phyloP scores from a whole-genome alignment of 2,113 vertebrate genomes.

The Ammodytes marinus region DNA sequence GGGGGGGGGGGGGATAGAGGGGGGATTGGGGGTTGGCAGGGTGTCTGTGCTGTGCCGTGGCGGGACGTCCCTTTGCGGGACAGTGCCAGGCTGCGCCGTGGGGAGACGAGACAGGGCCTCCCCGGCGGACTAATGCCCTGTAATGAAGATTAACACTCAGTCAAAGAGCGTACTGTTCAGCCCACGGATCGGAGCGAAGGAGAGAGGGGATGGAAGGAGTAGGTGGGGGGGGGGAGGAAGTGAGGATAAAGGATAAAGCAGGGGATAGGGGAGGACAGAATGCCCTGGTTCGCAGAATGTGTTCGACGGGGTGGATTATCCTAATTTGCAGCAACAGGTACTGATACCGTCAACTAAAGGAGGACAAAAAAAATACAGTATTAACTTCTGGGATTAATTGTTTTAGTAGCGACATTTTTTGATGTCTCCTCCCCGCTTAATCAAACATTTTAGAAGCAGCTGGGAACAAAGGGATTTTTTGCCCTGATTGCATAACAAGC shows the following conservation, averaged over 20 bases:
- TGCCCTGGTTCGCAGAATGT: constrained; percentile 35
- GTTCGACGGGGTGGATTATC: constrained; percentile 45
- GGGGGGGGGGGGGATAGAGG: constrained; percentile 17
- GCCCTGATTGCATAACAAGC: neutral
- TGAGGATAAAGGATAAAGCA: constrained; percentile 68
- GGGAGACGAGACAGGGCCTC: constrained; percentile 84
- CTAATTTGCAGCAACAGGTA: constrained; percentile 51
- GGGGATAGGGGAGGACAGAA: constrained; percentile 52
- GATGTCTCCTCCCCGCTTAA: neutral
- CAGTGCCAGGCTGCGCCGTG: constrained; percentile 89
- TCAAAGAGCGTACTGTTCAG: constrained; percentile 90
- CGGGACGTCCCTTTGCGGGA: constrained; percentile 80
- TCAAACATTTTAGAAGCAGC: neutral
- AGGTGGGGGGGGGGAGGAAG: constrained; percentile 68
- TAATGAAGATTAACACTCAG: constrained; percentile 99
- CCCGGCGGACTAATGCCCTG: constrained; percentile 92
- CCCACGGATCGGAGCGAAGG: constrained; percentile 67
- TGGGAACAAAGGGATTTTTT: neutral
- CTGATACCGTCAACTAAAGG: neutral
- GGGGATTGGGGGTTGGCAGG: constrained; percentile 69
- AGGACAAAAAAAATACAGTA: neutral
- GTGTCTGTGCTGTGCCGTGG: constrained; percentile 75
- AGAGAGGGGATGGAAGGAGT: constrained; percentile 60
- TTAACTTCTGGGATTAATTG: neutral
- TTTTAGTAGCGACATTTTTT: neutral